These are phyloP conservation scores for Acyrthosiphon pisum DNA, from an alignment of 1,140 invertebrate species.

Conservation along the genomic window DNA sequence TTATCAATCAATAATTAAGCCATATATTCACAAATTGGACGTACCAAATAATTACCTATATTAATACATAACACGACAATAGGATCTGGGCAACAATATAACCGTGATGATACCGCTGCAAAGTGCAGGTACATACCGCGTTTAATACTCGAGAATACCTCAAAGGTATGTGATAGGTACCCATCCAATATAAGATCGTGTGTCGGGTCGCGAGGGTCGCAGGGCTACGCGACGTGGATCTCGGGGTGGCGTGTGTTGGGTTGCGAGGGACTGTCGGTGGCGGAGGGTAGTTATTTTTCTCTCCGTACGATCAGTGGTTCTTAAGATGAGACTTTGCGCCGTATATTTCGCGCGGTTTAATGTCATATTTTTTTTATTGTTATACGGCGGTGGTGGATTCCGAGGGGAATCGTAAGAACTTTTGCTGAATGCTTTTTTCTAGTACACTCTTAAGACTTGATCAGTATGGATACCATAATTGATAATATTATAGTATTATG, in stretches of 20 bases:
- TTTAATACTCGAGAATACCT: background rate
- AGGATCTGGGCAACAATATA: background rate
- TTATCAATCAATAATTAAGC: no score
- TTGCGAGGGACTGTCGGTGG: no score
- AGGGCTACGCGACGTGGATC: background rate
- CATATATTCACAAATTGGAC: background rate
- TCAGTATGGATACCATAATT: no score
- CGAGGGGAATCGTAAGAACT: background rate
- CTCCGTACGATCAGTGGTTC: background rate
- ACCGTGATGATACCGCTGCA: background rate
- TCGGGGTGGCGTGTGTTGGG: background rate
- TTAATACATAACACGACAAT: background rate
- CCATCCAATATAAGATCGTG: background rate
- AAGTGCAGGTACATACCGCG: background rate
- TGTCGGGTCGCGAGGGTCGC: no score
- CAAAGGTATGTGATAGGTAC: background rate
- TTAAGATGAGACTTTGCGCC: background rate
- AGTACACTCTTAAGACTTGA: no score
- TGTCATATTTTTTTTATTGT: background rate
- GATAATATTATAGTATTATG: no score
- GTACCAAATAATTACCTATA: background rate
- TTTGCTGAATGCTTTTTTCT: background rate
- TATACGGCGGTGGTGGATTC: background rate
- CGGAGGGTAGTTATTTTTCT: background rate
- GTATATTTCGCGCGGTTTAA: background rate